Percentiles rank a stretch among this genome's conserved stretches.
These are phyloP conservation scores for Ditylenchus dipsaci DNA, from an alignment of 1,140 invertebrate genomes.

Conservation along the genomic window DNA sequence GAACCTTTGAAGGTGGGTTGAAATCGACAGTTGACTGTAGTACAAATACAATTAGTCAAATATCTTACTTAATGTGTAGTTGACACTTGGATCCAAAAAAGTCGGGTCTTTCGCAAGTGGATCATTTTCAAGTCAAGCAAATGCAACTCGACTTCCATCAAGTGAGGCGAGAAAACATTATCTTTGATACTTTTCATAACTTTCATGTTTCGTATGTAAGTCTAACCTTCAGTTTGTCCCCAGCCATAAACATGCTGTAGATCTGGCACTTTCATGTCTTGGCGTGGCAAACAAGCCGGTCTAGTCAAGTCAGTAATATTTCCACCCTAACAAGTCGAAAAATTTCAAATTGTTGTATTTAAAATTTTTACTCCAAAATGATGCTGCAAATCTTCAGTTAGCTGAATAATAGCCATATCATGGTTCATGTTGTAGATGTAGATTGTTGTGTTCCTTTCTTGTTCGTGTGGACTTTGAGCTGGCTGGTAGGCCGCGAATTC, in stretches of 20 bases:
- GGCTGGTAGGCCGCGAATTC: neutral
- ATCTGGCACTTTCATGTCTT: neutral
- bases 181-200: too few species aligned
- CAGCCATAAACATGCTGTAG: conserved; percentile 4
- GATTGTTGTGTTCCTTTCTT: neutral
- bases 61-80: neutral
- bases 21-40: too few species aligned
- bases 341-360: too few species aligned
- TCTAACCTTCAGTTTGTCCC: neutral
- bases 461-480: neutral
- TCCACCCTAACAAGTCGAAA: too few species aligned
- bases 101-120: neutral
- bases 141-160: neutral
- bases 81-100: neutral
- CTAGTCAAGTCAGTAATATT: neutral
- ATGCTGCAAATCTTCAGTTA: neutral
- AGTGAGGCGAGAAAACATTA: neutral
- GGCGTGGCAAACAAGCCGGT: neutral
- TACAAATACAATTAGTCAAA: too few species aligned
- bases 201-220: too few species aligned
- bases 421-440: neutral
- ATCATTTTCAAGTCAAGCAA: neutral
- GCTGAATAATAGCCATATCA: neutral
- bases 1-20: too few species aligned
- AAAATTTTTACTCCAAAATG: neutral